Conservation (phyloP, 2,113 vertebrate genomes). For the Ranitomeya variabilis region DNA sequence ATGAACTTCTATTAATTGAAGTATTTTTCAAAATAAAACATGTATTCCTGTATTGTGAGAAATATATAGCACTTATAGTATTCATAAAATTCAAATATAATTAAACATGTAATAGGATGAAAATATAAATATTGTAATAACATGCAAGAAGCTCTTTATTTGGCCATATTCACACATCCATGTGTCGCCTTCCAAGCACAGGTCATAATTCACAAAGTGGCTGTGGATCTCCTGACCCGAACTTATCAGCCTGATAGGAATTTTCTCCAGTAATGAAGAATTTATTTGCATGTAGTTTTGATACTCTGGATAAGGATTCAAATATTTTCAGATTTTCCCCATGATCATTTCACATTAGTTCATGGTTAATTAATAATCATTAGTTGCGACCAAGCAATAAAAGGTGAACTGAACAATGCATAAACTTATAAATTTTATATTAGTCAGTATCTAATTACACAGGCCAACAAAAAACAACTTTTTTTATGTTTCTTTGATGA, state of each 20-base stretch:
- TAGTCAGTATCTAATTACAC: too few species aligned
- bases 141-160: background rate
- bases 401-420: too few species aligned
- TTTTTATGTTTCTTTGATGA: too few species aligned
- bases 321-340: background rate
- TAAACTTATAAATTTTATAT: too few species aligned
- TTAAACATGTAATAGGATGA: background rate
- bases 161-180: too few species aligned
- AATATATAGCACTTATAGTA: background rate
- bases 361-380: too few species aligned
- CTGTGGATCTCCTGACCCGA: too few species aligned
- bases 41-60: background rate
- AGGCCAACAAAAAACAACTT: too few species aligned
- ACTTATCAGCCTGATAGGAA: too few species aligned
- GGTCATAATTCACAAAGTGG: too few species aligned
- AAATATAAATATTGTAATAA: background rate
- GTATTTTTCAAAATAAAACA: conserved; percentile 4
- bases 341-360: background rate
- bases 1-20: conserved; percentile 20
- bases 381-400: too few species aligned
- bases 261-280: background rate
- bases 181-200: too few species aligned
- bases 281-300: background rate
- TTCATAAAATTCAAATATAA: background rate
- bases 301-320: background rate